These are phyloP conservation scores for Xyrauchen texanus DNA, from an alignment of 2,113 vertebrate genomes.

Conservation along the genomic window DNA sequence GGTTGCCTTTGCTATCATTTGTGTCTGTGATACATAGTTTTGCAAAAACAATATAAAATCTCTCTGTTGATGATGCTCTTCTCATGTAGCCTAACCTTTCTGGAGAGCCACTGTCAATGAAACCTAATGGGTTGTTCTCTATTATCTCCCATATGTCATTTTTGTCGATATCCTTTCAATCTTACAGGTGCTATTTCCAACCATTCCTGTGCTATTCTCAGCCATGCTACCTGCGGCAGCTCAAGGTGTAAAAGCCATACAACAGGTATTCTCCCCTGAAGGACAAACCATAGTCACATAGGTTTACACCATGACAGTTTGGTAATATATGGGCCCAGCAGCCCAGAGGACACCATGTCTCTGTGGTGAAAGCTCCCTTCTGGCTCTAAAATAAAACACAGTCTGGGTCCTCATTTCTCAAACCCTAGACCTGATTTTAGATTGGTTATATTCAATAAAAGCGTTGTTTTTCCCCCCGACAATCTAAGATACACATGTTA, in stretches of 20 bases:
- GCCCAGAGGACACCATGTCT: constrained; percentile 17
- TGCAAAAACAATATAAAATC: neutral
- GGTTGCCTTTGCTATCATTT: too few relatives aligned
- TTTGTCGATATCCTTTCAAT: constrained; percentile 26
- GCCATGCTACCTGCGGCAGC: constrained; percentile 28
- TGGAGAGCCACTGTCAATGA: neutral
- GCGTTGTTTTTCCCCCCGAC: neutral
- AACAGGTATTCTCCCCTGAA: constrained; percentile 34
- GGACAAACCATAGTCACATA: constrained; percentile 10
- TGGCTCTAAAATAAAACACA: constrained; percentile 37
- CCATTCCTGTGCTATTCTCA: constrained; percentile 24
- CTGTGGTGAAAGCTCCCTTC: constrained; percentile 5
- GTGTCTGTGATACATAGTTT: too few relatives aligned
- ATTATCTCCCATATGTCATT: constrained; percentile 19
- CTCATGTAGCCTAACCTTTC: neutral
- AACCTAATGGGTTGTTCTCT: constrained; percentile 14
- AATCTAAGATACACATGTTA: neutral
- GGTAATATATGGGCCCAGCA: constrained; percentile 31
- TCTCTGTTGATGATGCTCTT: constrained; percentile 12
- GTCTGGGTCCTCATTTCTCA: constrained; percentile 7
- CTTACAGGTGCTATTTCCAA: constrained; percentile 1
- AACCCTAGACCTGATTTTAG: neutral
- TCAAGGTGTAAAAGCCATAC: constrained; percentile 10
- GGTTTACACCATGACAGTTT: neutral
- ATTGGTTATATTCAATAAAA: neutral